phyloP scores from a whole-genome alignment of 2,888 invertebrate species.

The Calliphora vomitoria region DNA sequence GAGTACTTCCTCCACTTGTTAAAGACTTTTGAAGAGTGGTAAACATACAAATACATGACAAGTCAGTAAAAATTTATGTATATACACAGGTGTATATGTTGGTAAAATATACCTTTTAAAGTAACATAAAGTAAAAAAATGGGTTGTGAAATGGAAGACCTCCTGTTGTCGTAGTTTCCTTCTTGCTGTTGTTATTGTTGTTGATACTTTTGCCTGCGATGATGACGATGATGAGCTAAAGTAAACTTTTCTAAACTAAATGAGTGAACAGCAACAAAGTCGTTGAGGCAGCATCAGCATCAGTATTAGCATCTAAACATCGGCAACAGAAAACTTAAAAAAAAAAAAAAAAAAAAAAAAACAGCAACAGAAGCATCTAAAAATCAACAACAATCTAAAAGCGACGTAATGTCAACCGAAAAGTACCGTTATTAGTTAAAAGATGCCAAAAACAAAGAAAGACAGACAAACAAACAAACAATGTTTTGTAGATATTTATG shows the following conservation, averaged over 20 bases:
- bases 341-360: neutral
- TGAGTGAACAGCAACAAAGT: constrained; percentile 50
- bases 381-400: constrained; percentile 57
- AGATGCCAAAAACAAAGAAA: constrained; percentile 70
- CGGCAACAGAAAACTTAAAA: constrained; percentile 13
- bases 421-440: constrained; percentile 75
- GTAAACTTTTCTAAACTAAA: constrained; percentile 53
- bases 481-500: constrained; percentile 65
- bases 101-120: neutral
- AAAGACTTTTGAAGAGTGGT: neutral
- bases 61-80: neutral
- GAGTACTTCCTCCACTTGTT: neutral
- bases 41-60: constrained; percentile 6
- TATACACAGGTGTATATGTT: neutral
- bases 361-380: constrained; percentile 57
- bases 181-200: neutral
- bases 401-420: constrained; percentile 73
- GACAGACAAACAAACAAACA: constrained; percentile 52
- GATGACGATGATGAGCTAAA: constrained; percentile 49
- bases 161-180: constrained; percentile 31
- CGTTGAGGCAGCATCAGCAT: constrained; percentile 30
- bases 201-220: constrained; percentile 36
- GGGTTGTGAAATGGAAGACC: constrained; percentile 26
- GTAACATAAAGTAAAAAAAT: constrained; percentile 33
- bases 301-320: constrained; percentile 42